These are phyloP conservation scores for Toxostoma redivivum DNA, from an alignment of 2,113 vertebrate genomes.

Conservation along the genomic window DNA sequence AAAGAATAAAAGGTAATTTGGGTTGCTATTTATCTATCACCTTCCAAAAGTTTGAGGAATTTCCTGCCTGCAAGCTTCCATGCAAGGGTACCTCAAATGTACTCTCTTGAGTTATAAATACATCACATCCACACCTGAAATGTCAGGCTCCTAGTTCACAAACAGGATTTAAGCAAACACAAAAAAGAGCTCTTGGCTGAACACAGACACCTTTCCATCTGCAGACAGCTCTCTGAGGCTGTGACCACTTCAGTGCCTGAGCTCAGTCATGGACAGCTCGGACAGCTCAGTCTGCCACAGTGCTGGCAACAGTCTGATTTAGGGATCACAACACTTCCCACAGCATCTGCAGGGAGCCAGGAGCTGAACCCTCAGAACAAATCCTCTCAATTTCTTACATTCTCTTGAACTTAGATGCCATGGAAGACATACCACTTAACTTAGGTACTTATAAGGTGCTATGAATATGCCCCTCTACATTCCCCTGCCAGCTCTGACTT, in stretches of 20 bases:
- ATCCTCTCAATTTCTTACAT: not conserved
- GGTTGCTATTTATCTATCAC: not conserved
- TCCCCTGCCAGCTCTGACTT: not conserved
- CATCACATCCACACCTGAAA: not conserved
- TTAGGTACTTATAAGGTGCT: slow-evolving; percentile 23
- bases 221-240: not conserved
- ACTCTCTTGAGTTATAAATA: not conserved
- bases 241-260: not conserved
- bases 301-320: not conserved
- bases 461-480: not conserved
- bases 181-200: not conserved
- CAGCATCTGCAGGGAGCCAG: not conserved
- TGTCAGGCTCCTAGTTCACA: not conserved
- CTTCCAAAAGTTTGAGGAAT: not conserved
- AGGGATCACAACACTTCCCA: not conserved
- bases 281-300: not conserved
- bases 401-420: not conserved
- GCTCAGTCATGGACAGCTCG: not conserved
- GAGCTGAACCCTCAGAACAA: not conserved
- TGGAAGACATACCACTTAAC: not conserved
- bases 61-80: not conserved
- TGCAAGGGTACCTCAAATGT: not conserved
- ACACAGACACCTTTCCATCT: not conserved
- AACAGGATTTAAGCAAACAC: not conserved
- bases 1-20: not conserved